phyloP scores from a whole-genome alignment of 2,888 invertebrate genomes.

The Polyploca ridens region DNA sequence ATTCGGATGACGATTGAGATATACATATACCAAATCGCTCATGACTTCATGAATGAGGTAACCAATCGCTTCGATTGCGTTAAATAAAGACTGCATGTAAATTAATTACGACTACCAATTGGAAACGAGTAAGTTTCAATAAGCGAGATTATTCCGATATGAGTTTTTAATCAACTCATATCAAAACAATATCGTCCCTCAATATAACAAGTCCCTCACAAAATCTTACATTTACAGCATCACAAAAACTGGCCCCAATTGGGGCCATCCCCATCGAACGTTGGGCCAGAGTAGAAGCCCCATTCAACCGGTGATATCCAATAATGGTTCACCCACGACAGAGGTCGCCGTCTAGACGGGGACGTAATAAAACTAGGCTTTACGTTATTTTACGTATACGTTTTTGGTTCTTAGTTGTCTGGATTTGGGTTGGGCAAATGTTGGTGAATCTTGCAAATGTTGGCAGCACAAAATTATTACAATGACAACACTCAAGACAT shows the following conservation, averaged over 20 bases:
- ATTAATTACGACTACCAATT: no score
- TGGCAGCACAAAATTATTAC: no score
- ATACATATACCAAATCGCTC: no score
- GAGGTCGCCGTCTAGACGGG: conserved; percentile 29
- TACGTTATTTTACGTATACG: conserved; percentile 23
- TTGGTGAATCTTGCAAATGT: no score
- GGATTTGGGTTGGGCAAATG: no score
- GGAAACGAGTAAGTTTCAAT: no score
- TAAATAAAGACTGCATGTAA: no score
- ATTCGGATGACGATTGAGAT: no score
- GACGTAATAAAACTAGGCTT: conserved; percentile 37
- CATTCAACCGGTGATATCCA: conserved; percentile 19
- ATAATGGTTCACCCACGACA: conserved; percentile 24
- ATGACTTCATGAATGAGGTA: no score
- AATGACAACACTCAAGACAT: no score
- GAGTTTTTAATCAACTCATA: background rate
- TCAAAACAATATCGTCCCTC: conserved; percentile 25
- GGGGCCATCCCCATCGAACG: conserved; percentile 8
- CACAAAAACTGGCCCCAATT: conserved; percentile 38
- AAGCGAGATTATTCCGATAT: background rate
- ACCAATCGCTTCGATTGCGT: no score
- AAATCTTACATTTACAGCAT: conserved; percentile 49
- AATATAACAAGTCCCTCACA: conserved; percentile 27
- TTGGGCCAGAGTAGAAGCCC: conserved; percentile 1
- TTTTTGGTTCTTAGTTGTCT: background rate